Base-by-base conservation (phyloP, 2,888 invertebrate species). In the Hypomecis punctinalis region DNA sequence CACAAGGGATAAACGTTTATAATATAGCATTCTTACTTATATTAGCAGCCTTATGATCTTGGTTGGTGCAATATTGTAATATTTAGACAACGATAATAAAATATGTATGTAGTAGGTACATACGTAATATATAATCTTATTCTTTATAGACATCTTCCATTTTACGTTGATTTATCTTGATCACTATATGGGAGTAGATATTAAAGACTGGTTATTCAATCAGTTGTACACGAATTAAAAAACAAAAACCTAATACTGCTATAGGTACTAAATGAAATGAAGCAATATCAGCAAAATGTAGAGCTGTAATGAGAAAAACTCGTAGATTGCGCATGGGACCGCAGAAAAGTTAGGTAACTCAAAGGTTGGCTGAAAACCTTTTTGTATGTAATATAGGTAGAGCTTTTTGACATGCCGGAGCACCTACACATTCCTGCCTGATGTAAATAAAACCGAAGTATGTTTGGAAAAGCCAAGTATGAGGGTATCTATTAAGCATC, bases 1-100 rank as follows among this genome's bases (percentile, higher is more conserved):
- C 56, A 52, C 61, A 62, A 37, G 57, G 33, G 47, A 52, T 61
- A 56, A 56, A 51, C 68, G 66, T 63, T 62, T 64, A 51, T 71
- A 69, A 69, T 65, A 56, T 65, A 56, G 68, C 56, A 58, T 61
- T 56, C 54, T 47, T 57, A 52, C 54, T 54, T 1, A 8, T 51
- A 7, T 10, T 6, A 23, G 33, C 6, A 33, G 23, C 10, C 9
- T 40, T 0, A 6, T 23, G 40, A 6, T 33, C 40, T 40, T 23
- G 23, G 23, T 23, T 23, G 23, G 23, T 23, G 23, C 23, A 23
- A 23, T 23, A 23, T 23, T 23, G 23, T 23, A 23, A 23, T 23
- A 23, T 3, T 1, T 23, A 23, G 23, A 23, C 23, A 23, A 23
- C 23, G 23, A 23, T 23, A 23, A 1, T 23, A 23, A 23, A 23